Conservation (phyloP, 2,888 invertebrate genomes). For the Eilema depressum region DNA sequence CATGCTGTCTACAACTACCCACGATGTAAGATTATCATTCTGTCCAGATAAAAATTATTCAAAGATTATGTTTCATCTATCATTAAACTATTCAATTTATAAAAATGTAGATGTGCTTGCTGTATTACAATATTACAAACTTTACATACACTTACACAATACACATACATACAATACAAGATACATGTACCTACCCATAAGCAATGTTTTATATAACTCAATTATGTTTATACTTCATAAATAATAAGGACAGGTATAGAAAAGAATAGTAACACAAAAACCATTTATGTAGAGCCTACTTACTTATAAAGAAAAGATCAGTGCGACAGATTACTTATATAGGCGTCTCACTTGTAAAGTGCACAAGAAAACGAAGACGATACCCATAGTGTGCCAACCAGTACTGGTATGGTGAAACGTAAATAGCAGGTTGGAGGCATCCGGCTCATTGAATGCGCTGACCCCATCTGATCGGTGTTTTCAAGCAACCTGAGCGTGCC, state of each 20-base stretch:
- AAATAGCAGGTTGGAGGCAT: slow-evolving; percentile 85
- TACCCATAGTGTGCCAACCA: slow-evolving; percentile 83
- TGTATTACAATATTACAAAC: too few species aligned
- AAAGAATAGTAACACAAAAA: slow-evolving; percentile 24
- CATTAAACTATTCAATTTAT: too few species aligned
- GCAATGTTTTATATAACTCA: background rate
- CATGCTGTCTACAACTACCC: too few species aligned
- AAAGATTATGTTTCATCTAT: too few species aligned
- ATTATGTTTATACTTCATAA: background rate
- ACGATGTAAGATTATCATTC: too few species aligned
- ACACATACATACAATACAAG: background rate
- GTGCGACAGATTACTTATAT: slow-evolving; percentile 51
- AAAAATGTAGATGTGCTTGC: too few species aligned
- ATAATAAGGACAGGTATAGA: background rate
- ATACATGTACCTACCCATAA: background rate
- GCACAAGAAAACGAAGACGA: slow-evolving; percentile 73
- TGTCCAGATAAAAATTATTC: too few species aligned
- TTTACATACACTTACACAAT: too few species aligned
- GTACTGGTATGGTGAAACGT: slow-evolving; percentile 83
- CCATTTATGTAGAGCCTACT: slow-evolving; percentile 34
- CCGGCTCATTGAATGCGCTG: slow-evolving; percentile 86
- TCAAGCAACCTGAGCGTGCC: slow-evolving; percentile 67
- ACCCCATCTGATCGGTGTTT: slow-evolving; percentile 85
- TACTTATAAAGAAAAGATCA: slow-evolving; percentile 35
- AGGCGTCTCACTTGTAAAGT: slow-evolving; percentile 55